Base-by-base conservation (phyloP, 2,888 invertebrate genomes). In the Euproctis similis region DNA sequence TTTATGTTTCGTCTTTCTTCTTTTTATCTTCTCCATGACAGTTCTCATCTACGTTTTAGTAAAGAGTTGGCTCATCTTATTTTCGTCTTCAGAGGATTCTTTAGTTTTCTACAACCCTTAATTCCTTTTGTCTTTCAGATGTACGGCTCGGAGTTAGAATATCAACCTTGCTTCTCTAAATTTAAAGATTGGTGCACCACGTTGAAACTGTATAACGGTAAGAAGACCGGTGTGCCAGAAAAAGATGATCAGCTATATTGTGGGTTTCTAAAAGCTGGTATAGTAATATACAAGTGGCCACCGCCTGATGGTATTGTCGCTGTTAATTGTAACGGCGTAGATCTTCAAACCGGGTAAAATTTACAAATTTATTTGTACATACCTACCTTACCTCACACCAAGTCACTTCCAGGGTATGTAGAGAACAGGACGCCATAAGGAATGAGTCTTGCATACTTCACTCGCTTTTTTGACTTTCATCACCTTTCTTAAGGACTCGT, bases 201-300 rank as follows among this genome's bases (percentile, higher is more conserved):
- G 0, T 81, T 91, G 11, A 86, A 88, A 28, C 62, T 93, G 29
- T 87, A 88, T 46, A 90, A 87, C 46, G 88, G 87, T 11, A 88
- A 88, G 19, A 74, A 75, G 36, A 60, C 67, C 5, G 70, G 69
- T 1, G 70, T 73, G 24, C 76, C 76, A 8, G 74, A 84, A 31
- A 61, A 68, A 18, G 85, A 86, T 36, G 70, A 75, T 2, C 70
- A 62, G 23, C 35, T 71, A 1, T 54, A 59, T 16, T 70, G 73
- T 36, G 70, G 77, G 0, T 54, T 52, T 22, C 28, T 80, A 31
- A 76, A 80, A 46, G 72, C 67, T 20, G 72, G 74, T 8, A 66
- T 82, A 4, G 75, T 70, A 1, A 86, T 93, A 28, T 93, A 93
- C 64, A 87, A 85, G 27, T 90, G 90, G 87, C 92, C 92, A 0